Conservation (phyloP, 2,797 vertebrate genomes). For the Tauraco hartlaubi region DNA sequence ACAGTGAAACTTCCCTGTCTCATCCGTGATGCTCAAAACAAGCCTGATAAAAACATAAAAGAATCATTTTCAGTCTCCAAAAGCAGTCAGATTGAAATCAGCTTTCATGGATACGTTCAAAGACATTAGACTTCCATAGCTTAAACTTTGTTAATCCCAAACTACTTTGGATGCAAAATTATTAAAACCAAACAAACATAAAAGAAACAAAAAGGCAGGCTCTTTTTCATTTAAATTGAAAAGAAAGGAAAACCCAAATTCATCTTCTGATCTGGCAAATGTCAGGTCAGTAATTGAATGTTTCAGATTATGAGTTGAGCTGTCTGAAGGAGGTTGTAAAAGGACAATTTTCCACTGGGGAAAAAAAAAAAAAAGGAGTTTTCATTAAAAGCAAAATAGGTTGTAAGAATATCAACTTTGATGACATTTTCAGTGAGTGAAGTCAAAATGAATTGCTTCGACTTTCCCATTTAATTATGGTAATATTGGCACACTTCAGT, state of each 20-base stretch:
- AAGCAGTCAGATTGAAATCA: background rate
- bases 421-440: slow-evolving; percentile 36
- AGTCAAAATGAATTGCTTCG: slow-evolving; percentile 30
- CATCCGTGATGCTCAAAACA: background rate
- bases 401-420: slow-evolving; percentile 36
- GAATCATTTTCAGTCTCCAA: background rate
- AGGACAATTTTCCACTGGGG: slow-evolving; percentile 30
- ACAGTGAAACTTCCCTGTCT: background rate
- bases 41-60: background rate
- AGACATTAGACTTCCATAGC: background rate
- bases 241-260: background rate
- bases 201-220: background rate
- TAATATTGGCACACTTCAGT: slow-evolving; percentile 9
- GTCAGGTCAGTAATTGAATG: slow-evolving; percentile 56
- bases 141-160: background rate
- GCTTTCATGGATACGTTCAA: background rate
- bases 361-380: background rate
- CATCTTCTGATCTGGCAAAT: slow-evolving; percentile 46
- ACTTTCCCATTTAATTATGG: slow-evolving; percentile 44
- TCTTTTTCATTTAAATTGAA: slow-evolving; percentile 28
- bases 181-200: slow-evolving; percentile 19
- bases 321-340: slow-evolving; percentile 32
- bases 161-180: background rate
- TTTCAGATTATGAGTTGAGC: slow-evolving; percentile 42
- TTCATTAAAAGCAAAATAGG: slow-evolving; percentile 58